Evolutionary conservation across 1,140 invertebrate species (phyloP).

Genomic region (Drosophila paulistorum): DNA sequence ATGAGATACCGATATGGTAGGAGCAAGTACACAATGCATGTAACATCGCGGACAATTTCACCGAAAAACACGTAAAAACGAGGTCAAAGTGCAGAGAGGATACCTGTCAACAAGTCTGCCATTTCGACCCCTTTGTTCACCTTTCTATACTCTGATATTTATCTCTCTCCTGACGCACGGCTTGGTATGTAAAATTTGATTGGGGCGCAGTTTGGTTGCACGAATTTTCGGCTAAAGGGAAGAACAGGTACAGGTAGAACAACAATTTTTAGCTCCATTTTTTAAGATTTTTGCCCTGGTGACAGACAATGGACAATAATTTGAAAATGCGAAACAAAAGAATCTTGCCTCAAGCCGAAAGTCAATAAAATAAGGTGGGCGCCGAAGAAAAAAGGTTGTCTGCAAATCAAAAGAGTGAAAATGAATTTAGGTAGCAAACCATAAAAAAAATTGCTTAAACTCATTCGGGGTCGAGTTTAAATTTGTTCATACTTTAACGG

Average conservation of each 20-base stretch:
- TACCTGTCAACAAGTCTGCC: conserved; percentile 46
- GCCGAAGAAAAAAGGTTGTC: background rate
- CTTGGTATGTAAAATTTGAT: conserved; percentile 50
- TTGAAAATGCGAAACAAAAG: no score
- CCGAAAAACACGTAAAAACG: background rate
- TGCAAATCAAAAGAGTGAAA: background rate
- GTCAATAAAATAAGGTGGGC: background rate
- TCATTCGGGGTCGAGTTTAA: no score
- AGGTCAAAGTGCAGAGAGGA: conserved; percentile 19
- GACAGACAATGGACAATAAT: no score
- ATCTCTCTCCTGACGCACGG: background rate
- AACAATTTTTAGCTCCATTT: no score
- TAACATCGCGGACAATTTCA: conserved; percentile 33
- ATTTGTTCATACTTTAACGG: no score
- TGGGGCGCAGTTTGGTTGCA: conserved; percentile 18
- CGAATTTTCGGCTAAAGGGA: background rate
- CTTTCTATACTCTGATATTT: background rate
- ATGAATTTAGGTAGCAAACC: background rate
- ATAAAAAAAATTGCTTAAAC: no score
- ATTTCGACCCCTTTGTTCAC: background rate
- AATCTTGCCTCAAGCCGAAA: no score
- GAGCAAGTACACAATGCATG: conserved; percentile 18
- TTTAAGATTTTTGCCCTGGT: no score
- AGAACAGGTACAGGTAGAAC: no score
- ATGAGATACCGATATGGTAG: background rate